Evolutionary conservation across 1,140 invertebrate species (phyloP), one percentile per base, ranked within the genome.

Genomic region (Acromyrmex charruanus): DNA sequence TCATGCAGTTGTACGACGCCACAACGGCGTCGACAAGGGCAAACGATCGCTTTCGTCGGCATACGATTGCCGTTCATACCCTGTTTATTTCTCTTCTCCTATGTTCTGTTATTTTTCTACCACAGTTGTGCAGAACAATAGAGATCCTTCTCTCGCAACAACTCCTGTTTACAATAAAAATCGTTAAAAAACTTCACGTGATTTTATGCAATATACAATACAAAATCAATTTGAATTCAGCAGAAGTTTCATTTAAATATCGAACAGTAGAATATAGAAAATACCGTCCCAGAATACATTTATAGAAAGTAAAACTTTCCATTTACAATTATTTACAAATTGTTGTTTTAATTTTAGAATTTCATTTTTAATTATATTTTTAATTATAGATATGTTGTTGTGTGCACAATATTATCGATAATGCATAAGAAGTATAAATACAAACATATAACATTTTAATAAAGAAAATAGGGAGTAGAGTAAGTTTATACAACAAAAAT

Each of bases 61-160:
- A 82, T 74, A 88, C 84, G 68, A 69, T 86, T 68, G 75, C 35
- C 6, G 9, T 55, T 18, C 61, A 88, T 35, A 35, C 16, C 53
- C 18, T 10, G 21, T 31, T 25, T 25, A 3, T 31, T 71, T 68
- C 35, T 18, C 65, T 44, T 21, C 35, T 5, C 1, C 65, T 7
- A 18, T 65, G 44, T 51, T 39, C 16, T 16, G 21, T 71, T 58
- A 81, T 82, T 82, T 68, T 49, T 28, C 18, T 31, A 28, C 12
- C 25, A 51, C 12, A 35, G 58, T 75, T n/a, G 25, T 16, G 3
- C 12, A 49, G 39, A 68, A 75, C 25, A 53, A 79, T 77, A 18
- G 10, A 49, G 35, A 69, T 14, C 12, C 1, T 74, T 31, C 14
- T 74, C 35, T 25, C 12, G 31, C 53, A 58, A 10, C 31, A 44